Conservation (phyloP, 2,797 vertebrate species). For the Pagetopsis macropterus region DNA sequence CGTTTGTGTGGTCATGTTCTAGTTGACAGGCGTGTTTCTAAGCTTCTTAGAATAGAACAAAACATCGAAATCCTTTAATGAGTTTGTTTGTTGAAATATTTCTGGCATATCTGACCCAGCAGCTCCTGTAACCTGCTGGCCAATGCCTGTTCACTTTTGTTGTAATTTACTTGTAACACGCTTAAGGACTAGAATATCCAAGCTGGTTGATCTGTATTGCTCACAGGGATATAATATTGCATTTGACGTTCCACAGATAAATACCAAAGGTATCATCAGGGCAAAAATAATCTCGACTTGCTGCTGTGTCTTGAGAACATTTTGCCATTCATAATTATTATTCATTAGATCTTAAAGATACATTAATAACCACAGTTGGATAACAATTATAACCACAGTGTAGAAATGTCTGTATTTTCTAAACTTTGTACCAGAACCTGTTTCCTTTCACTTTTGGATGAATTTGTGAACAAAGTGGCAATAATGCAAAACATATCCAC, state of each 20-base stretch:
- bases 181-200: not conserved
- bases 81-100: not conserved
- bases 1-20: not conserved
- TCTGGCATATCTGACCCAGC: not conserved
- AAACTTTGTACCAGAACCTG: not conserved
- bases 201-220: not conserved
- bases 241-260: not conserved
- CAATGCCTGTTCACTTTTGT: not conserved
- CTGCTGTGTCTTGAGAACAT: not conserved
- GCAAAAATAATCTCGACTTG: not conserved
- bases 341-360: not conserved
- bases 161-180: not conserved
- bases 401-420: not conserved
- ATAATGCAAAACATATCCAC: constrained; percentile 55
- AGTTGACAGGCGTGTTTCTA: not conserved
- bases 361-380: not conserved
- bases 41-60: not conserved
- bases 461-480: not conserved
- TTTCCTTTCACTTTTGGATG: not conserved
- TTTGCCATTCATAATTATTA: not conserved
- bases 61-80: not conserved
- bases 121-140: not conserved
- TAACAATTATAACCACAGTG: not conserved
- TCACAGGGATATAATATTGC: not conserved
- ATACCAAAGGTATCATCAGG: not conserved